Evolutionary conservation across 2,797 vertebrate species (phyloP).

Genomic region (Malurus leucopterus): DNA sequence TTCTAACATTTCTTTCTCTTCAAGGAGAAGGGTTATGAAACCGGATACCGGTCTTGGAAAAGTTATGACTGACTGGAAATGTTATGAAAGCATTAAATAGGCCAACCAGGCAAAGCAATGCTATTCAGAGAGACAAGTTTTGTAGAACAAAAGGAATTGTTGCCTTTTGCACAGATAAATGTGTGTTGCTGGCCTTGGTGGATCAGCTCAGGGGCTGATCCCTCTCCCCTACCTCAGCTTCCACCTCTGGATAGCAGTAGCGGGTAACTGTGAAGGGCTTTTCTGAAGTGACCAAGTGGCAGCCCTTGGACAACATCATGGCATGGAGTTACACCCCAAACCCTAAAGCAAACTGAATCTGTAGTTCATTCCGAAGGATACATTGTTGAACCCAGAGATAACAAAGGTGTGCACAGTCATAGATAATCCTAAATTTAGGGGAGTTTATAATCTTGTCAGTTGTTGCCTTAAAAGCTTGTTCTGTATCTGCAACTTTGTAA

Average conservation of each 20-base stretch:
- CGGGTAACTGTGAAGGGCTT: background rate
- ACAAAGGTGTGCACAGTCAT: background rate
- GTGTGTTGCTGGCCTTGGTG: background rate
- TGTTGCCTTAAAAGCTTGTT: background rate
- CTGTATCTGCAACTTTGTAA: background rate
- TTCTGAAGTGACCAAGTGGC: background rate
- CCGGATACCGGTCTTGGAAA: background rate
- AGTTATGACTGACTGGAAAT: background rate
- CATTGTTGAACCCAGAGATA: accelerated
- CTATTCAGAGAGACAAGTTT: background rate
- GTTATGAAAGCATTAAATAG: background rate
- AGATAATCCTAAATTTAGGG: background rate
- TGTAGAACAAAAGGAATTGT: background rate
- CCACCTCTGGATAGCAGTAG: background rate
- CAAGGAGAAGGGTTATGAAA: background rate
- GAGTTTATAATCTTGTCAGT: background rate
- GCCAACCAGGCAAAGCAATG: background rate
- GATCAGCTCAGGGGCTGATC: background rate
- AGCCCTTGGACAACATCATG: background rate
- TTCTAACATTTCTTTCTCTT: background rate
- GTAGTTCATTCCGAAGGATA: background rate
- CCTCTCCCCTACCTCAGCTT: background rate
- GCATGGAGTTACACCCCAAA: background rate
- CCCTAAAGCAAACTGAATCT: background rate
- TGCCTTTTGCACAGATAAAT: accelerated